phyloP scores from a whole-genome alignment of 2,113 vertebrate genomes.

The Meriones unguiculatus region DNA sequence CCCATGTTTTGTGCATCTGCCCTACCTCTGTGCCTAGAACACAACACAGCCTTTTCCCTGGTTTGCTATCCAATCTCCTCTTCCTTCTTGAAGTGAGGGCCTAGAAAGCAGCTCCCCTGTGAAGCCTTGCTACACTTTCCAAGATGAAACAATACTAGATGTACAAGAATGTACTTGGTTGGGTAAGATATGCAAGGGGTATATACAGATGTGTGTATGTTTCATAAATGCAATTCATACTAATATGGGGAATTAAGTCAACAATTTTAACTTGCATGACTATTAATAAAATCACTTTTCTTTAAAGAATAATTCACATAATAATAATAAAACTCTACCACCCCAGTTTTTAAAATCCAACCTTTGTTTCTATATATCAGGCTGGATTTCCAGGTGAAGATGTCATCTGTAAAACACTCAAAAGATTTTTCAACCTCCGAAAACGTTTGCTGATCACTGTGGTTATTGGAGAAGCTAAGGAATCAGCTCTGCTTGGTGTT shows the following conservation, averaged over 20 bases:
- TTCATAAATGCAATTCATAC: neutral
- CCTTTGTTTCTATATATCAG: neutral
- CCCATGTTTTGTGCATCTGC: neutral
- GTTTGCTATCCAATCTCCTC: neutral
- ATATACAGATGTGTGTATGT: neutral
- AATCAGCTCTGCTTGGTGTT: neutral
- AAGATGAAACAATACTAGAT: neutral
- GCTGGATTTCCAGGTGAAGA: neutral
- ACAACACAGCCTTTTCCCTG: neutral
- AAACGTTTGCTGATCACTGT: neutral
- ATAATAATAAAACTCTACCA: too few relatives aligned
- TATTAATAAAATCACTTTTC: neutral
- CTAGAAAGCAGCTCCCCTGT: neutral
- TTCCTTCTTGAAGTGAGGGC: neutral
- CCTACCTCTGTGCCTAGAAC: neutral
- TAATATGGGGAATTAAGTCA: neutral
- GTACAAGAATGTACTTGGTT: neutral
- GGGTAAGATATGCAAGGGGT: neutral
- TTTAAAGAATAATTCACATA: neutral
- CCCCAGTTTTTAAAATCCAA: neutral
- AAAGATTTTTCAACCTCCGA: neutral
- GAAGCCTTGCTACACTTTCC: neutral
- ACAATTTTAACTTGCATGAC: neutral
- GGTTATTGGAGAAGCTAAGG: neutral
- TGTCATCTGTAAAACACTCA: neutral